Percentiles rank a stretch among this genome's conserved stretches.
These are phyloP conservation scores for Vollenhovia emeryi DNA, from an alignment of 1,140 invertebrate species.

Conservation along the genomic window DNA sequence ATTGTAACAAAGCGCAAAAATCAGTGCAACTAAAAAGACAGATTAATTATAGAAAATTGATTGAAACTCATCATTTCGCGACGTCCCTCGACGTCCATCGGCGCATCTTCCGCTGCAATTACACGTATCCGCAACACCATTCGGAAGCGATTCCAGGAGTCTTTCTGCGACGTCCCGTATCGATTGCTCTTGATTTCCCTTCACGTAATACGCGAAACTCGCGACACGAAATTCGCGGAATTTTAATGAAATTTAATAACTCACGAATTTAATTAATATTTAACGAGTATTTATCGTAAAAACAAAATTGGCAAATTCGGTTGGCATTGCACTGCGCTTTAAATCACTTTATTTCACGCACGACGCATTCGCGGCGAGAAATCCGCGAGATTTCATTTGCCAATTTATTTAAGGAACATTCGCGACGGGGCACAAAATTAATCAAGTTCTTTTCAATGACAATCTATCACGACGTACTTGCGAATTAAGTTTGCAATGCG, in stretches of 20 bases:
- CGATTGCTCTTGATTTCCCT: background rate
- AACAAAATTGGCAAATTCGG: background rate
- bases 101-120: slow-evolving; percentile 10
- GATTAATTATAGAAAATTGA: slow-evolving; percentile 19
- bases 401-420: slow-evolving; percentile 6
- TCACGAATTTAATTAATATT: background rate
- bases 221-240: background rate
- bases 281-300: slow-evolving; percentile 4
- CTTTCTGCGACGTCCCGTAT: background rate
- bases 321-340: background rate
- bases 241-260: slow-evolving; percentile 17
- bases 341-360: background rate
- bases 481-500: background rate
- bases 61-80: background rate
- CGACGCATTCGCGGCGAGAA: background rate
- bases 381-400: background rate
- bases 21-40: background rate
- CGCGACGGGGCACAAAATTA: background rate
- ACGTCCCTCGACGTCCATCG: background rate
- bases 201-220: slow-evolving; percentile 8
- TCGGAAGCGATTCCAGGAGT: background rate
- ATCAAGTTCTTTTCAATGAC: background rate
- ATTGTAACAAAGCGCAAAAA: background rate
- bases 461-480: background rate
- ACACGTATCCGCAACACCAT: background rate